Base-by-base conservation (phyloP, 1,140 invertebrate species). In the Anastatus disparis region DNA sequence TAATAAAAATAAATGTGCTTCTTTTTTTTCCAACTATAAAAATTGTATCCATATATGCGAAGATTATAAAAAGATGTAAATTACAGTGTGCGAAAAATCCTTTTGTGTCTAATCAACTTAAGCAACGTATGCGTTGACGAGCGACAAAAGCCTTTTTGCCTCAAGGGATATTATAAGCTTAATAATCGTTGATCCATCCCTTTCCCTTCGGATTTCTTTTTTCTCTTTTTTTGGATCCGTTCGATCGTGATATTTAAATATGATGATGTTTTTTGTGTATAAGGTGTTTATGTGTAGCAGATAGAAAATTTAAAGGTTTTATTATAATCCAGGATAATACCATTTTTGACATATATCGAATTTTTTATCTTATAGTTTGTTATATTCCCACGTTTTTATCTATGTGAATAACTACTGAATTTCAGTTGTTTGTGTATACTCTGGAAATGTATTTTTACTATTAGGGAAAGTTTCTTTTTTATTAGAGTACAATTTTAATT, bases 81-180 rank as follows among this genome's bases (percentile, higher is more conserved):
- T 70, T 70, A 63, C 17, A 70, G 24, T 20, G 24, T 24, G 46
- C 9, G 31, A 52, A 13, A n/a, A 55, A 31, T 52, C 48, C 31
- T 70, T n/a, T 70, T 63, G 56, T 69, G 35, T 22, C 50, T 63
- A 55, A 70, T 63, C 67, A 38, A 70, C 31, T 70, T 70, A 70
- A 46, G 38, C 46, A 55, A 48, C 46, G 58, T 22, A 27, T 29
- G 27, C 40, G 35, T 29, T 29, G 66, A 52, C 68, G 24, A 26
- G 15, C 50, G 59, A 63, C 59, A 35, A 53, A 70, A n/a, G n/a
- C n/a, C 13, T 29, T 44, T 44, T 2, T 17, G 20, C 22, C 52
- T 13, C 46, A 40, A 62, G 35, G 29, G 22, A 44, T 13, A 50
- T 40, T 53, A n/a, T n/a, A n/a, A n/a, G n/a, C n/a, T n/a, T n/a